Percentiles rank a stretch among this genome's conserved stretches.
These are phyloP conservation scores for Alectoris magna DNA, from an alignment of 2,797 vertebrate species.

Conservation along the genomic window DNA sequence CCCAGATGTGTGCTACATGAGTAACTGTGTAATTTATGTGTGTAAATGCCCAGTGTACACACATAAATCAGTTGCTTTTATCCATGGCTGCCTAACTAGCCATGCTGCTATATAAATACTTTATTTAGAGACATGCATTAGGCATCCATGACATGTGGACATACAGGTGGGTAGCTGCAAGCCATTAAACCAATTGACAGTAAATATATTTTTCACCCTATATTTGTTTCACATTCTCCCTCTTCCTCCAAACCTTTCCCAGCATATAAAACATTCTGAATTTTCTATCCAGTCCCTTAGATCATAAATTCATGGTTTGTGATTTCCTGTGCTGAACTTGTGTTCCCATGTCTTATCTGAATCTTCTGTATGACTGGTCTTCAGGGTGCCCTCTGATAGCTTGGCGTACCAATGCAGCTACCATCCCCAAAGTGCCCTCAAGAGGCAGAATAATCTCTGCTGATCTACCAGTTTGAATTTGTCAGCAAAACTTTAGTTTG, in stretches of 20 bases:
- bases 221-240: neutral
- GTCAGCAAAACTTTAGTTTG: neutral
- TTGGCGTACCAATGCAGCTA: neutral
- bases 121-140: neutral
- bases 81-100: neutral
- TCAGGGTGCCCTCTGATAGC: neutral
- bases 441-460: neutral
- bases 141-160: neutral
- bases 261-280: conserved; percentile 10
- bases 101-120: neutral
- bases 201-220: neutral
- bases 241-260: neutral
- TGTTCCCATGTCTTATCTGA: neutral
- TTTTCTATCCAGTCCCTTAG: neutral
- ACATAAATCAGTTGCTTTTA: conserved; percentile 32
- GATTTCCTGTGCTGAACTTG: neutral
- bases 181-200: conserved; percentile 13
- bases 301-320: neutral
- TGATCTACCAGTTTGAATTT: neutral
- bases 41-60: neutral
- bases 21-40: conserved; percentile 2
- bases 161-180: neutral
- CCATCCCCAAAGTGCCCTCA: neutral
- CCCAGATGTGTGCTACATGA: neutral
- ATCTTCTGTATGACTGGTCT: neutral